These are phyloP conservation scores for Campoletis raptor DNA, from an alignment of 2,888 invertebrate genomes.

Conservation along the genomic window DNA sequence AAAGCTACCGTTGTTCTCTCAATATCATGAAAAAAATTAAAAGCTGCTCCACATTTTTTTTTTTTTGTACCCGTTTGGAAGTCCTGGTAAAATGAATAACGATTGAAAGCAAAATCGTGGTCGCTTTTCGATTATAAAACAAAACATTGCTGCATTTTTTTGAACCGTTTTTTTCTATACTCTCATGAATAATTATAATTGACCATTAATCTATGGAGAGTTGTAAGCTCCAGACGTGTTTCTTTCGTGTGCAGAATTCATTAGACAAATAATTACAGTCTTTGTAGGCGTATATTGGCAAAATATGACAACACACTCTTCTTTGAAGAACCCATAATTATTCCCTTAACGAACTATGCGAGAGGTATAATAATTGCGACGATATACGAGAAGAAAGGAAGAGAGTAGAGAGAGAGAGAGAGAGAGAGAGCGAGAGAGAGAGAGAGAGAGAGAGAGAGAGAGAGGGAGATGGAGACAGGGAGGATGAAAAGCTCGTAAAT, in stretches of 20 bases:
- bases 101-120: background rate
- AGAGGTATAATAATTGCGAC: slow-evolving; percentile 58
- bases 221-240: background rate
- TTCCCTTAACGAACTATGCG: slow-evolving; percentile 59
- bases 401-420: slow-evolving; percentile 1
- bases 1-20: background rate
- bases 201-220: slow-evolving; percentile 8
- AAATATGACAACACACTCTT: slow-evolving; percentile 47
- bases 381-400: slow-evolving; percentile 47
- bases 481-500: slow-evolving; percentile 59
- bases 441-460: slow-evolving; percentile 1
- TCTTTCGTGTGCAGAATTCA: background rate
- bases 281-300: slow-evolving; percentile 25
- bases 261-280: background rate
- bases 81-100: background rate
- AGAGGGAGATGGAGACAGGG: background rate
- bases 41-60: background rate
- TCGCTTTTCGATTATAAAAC: background rate
- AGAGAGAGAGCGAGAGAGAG: slow-evolving; percentile 20
- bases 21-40: background rate
- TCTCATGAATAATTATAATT: slow-evolving; percentile 4
- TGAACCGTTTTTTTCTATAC: background rate
- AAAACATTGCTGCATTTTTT: background rate
- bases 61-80: background rate
- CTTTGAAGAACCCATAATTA: slow-evolving; percentile 48